A percentile compares a stretch with the other conserved stretches of the same genome.
Conservation (phyloP, 2,113 vertebrate species). For the Myrmecophaga tridactyla region DNA sequence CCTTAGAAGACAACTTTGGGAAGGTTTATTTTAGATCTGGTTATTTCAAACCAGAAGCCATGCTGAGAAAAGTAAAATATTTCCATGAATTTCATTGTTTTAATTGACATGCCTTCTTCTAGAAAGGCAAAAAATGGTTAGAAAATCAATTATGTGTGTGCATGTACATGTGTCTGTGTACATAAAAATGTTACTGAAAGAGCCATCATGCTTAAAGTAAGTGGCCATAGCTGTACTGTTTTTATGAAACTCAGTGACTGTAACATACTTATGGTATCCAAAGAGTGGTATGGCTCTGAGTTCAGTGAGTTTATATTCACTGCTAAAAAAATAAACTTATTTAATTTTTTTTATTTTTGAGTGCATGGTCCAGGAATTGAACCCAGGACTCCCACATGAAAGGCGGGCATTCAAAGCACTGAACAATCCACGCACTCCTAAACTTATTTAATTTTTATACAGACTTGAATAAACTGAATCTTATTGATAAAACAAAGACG, state of each 20-base stretch:
- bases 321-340: constrained; percentile 5
- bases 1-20: neutral
- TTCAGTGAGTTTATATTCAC: neutral
- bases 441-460: neutral
- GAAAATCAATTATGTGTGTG: neutral
- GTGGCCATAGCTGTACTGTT: neutral
- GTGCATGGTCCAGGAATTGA: too few species aligned
- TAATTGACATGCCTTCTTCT: neutral
- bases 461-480: neutral
- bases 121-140: neutral
- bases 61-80: neutral
- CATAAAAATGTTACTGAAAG: neutral
- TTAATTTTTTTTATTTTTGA: too few species aligned
- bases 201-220: neutral
- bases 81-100: neutral
- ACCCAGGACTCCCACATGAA: too few species aligned
- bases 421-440: too few species aligned
- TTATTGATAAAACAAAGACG: neutral
- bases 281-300: neutral
- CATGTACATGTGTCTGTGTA: neutral
- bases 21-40: constrained; percentile 2
- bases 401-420: too few species aligned
- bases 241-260: neutral
- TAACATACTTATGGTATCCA: neutral
- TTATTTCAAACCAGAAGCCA: constrained; percentile 5